phyloP scores from a whole-genome alignment of 2,888 invertebrate species.

The Caenorhabditis japonica region DNA sequence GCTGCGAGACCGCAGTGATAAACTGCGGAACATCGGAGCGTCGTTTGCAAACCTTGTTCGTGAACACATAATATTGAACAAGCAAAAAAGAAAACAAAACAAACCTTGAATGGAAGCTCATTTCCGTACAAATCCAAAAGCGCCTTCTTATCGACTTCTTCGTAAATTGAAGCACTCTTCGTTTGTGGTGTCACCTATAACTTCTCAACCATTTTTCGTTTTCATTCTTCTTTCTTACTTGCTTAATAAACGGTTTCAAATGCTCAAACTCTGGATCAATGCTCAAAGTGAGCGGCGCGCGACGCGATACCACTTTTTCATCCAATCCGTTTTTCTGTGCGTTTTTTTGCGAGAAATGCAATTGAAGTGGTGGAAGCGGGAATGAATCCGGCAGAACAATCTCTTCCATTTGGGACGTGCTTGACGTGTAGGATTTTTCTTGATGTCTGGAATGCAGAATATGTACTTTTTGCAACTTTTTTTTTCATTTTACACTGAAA shows the following conservation, averaged over 20 bases:
- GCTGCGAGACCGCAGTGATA: too few species aligned
- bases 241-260: slow-evolving; percentile 66
- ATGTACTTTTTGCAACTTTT: too few species aligned
- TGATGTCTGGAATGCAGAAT: slow-evolving; percentile 60
- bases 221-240: slow-evolving; percentile 40
- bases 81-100: slow-evolving; percentile 6
- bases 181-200: slow-evolving; percentile 40
- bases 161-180: slow-evolving; percentile 63
- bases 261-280: slow-evolving; percentile 74
- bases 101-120: slow-evolving; percentile 70
- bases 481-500: not conserved
- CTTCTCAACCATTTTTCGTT: not conserved
- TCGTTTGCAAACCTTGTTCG: too few species aligned
- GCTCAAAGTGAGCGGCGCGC: slow-evolving; percentile 67
- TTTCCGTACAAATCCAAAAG: slow-evolving; percentile 72
- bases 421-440: slow-evolving; percentile 59
- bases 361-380: slow-evolving; percentile 70
- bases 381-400: slow-evolving; percentile 69
- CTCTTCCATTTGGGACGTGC: slow-evolving; percentile 55
- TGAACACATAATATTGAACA: too few species aligned
- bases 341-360: slow-evolving; percentile 55
- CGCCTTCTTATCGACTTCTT: slow-evolving; percentile 67
- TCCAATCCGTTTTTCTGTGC: slow-evolving; percentile 52
- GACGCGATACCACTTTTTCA: slow-evolving; percentile 46
- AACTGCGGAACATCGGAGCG: too few species aligned